phyloP scores from a whole-genome alignment of 23 tunicate species.

The Ciona savignyi region DNA sequence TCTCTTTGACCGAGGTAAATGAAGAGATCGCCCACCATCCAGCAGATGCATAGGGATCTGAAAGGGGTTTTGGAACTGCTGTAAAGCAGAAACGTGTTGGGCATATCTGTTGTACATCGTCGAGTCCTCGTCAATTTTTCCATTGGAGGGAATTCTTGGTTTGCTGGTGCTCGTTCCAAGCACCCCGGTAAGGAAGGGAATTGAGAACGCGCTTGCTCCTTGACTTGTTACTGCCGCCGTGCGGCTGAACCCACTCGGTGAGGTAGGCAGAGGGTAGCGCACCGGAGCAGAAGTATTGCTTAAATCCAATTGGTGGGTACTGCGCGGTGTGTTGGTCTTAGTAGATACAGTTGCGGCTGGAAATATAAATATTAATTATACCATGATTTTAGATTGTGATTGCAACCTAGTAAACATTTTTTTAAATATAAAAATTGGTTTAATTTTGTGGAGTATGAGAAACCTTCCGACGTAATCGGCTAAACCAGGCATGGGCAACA shows the following conservation, averaged over 20 bases:
- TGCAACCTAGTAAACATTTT: too few relatives aligned
- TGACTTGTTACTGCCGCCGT: neutral
- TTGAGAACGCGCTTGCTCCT: neutral
- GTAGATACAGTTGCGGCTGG: conserved; percentile 6
- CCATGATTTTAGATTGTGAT: neutral
- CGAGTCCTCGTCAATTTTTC: neutral
- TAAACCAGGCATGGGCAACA: neutral
- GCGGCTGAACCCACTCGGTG: neutral
- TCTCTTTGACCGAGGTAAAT: neutral
- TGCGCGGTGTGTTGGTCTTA: neutral
- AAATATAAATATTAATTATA: neutral
- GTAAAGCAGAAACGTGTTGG: neutral
- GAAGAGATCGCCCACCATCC: neutral
- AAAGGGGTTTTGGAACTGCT: neutral
- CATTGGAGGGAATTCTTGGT: neutral
- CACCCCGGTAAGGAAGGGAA: neutral
- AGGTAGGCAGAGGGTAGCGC: neutral
- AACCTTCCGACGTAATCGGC: too few relatives aligned
- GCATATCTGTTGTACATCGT: neutral
- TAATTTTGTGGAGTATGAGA: too few relatives aligned
- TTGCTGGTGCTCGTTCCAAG: neutral
- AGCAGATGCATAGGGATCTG: neutral
- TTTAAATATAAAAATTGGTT: too few relatives aligned
- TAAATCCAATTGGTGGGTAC: neutral
- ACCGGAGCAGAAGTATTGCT: neutral